Percentiles rank a stretch among this genome's conserved stretches.
These are phyloP conservation scores for Melierax canorus DNA, from an alignment of 2,113 vertebrate species.

Conservation along the genomic window DNA sequence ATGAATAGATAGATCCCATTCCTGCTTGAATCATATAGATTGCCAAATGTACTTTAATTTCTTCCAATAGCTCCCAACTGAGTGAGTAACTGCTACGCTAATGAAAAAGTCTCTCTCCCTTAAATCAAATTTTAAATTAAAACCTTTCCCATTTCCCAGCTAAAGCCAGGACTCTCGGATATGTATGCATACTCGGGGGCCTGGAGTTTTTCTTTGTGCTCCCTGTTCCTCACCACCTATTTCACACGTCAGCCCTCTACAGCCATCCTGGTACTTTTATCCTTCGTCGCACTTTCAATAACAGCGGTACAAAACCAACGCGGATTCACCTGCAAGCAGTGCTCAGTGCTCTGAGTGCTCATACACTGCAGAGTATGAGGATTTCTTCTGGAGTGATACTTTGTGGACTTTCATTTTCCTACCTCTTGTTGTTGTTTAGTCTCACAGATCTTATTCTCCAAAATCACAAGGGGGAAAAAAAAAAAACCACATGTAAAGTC, in stretches of 20 bases:
- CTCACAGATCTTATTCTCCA: neutral
- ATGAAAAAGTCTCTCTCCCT: constrained; percentile 63
- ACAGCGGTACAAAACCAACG: neutral
- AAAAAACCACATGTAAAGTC: neutral
- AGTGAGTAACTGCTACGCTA: constrained; percentile 65
- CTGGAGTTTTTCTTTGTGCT: constrained; percentile 7
- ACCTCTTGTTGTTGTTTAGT: neutral
- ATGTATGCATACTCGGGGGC: neutral
- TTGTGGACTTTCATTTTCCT: neutral
- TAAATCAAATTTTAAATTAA: constrained; percentile 75
- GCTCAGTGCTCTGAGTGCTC: fast-evolving
- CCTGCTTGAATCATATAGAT: constrained; percentile 65
- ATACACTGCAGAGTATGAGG: fast-evolving
- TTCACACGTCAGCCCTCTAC: neutral
- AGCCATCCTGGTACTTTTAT: neutral
- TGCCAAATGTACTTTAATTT: constrained; percentile 74
- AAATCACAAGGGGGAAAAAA: neutral
- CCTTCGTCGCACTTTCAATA: fast-evolving
- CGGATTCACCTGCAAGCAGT: fast-evolving
- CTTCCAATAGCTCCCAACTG: constrained; percentile 70
- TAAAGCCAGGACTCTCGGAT: constrained; percentile 54
- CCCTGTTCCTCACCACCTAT: neutral
- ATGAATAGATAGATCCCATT: constrained; percentile 60
- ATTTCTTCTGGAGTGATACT: fast-evolving
- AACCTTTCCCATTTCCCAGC: constrained; percentile 69